Evolutionary conservation across 2,797 vertebrate species (phyloP), one percentile per base, ranked within the genome.

Genomic region (Otolemur crassicaudatus): DNA sequence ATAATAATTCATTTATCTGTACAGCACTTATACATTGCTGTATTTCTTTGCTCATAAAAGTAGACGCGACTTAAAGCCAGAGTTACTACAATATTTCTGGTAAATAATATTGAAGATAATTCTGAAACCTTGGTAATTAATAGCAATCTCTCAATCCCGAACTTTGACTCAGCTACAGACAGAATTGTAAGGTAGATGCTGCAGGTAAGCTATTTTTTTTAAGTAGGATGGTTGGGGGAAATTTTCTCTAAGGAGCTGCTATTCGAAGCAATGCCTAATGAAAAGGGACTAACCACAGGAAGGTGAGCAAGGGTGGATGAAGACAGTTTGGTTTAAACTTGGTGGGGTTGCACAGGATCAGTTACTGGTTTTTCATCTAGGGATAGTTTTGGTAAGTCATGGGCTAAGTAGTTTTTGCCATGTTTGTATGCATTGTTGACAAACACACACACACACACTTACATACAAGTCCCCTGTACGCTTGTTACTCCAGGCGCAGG

Each of bases 41-140:
- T 46, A 79, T 76, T n/a, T 60, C 60, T 67, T 31, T 31, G 10
- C 13, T 22, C 31, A 14, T 85, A 22, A 81, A 73, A 34, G 37
- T 79, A 43, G 23, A 3, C 12, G 53, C 19, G 63, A 27, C 53
- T 90, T 56, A 53, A 12, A 80, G 12, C 34, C 53, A 13, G 37
- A 58, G 12, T 80, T 77, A 19, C 37, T 58, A 49, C 12, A 61
- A 34, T 46, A 37, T 72, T 76, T 88, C 86, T 79, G 4, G 60
- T 75, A 81, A 86, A 87, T 70, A 75, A 46, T 90, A 89, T 69
- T 95, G 20, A 53, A 70, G 22, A 61, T 43, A 81, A 37, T 76
- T 83, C 37, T 40, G 37, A 79, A 89, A 73, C 72, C 31, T 60
- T 79, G 79, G 31, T 70, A 85, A 79, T 31, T 72, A 84, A 65